These are phyloP conservation scores for Rhopilema esculentum DNA, from an alignment of 30 jellyfish, hydroid and myxozoan genomes.

Conservation along the genomic window DNA sequence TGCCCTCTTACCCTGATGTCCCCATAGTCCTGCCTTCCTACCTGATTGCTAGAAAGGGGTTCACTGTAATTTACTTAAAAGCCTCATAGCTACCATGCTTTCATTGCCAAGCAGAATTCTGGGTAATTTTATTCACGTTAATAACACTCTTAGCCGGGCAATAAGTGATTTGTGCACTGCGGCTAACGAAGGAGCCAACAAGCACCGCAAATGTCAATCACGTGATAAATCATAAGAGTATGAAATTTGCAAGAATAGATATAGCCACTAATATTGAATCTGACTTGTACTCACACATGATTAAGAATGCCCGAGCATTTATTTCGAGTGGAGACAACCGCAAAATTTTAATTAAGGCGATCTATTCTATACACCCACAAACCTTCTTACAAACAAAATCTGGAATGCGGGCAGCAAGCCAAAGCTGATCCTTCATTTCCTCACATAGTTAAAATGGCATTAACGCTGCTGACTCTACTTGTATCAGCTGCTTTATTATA, in stretches of 20 bases:
- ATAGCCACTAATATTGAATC: not conserved
- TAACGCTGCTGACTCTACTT: not conserved
- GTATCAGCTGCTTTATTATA: not conserved
- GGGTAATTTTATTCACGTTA: no score
- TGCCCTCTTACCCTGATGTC: no score
- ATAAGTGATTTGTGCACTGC: not conserved
- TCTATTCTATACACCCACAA: not conserved
- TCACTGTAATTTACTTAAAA: no score
- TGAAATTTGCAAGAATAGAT: not conserved
- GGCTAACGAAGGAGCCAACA: not conserved
- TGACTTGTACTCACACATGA: not conserved
- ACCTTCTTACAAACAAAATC: not conserved
- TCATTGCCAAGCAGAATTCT: not conserved
- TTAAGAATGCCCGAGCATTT: not conserved
- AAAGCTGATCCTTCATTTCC: not conserved
- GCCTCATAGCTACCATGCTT: no score
- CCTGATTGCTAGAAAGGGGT: no score
- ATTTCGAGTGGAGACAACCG: not conserved
- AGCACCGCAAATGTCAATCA: not conserved
- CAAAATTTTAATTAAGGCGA: not conserved
- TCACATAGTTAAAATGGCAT: not conserved
- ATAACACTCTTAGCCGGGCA: not conserved
- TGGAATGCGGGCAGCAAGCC: not conserved
- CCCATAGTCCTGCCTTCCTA: no score
- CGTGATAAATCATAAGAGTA: not conserved